Conservation (phyloP, 2,113 vertebrate species). For the Centropus bengalensis region DNA sequence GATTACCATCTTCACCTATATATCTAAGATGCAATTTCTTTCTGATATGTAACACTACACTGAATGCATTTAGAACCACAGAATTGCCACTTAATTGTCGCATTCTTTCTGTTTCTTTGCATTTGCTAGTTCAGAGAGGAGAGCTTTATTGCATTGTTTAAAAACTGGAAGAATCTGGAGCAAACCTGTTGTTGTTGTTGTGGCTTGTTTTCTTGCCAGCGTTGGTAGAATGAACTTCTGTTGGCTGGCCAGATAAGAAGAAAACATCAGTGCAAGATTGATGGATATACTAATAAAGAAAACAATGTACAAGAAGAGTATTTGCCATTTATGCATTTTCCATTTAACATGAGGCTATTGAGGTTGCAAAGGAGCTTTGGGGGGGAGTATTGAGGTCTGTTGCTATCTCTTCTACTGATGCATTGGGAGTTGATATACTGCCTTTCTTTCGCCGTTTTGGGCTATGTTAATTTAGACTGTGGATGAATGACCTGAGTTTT, state of each 20-base stretch:
- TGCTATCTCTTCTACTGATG: background rate
- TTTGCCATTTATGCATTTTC: background rate
- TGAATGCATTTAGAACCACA: background rate
- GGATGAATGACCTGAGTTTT: background rate
- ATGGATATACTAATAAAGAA: conserved; percentile 21
- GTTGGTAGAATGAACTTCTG: background rate
- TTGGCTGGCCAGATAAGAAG: conserved; percentile 34
- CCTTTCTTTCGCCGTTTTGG: background rate
- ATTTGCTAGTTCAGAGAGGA: background rate
- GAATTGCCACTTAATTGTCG: background rate
- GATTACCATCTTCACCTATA: background rate
- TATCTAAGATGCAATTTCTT: background rate
- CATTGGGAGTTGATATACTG: background rate
- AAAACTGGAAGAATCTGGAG: conserved; percentile 16
- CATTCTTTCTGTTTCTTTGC: background rate
- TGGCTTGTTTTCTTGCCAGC: conserved; percentile 1
- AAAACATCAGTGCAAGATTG: conserved; percentile 15
- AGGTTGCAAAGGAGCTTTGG: background rate
- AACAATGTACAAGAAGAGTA: background rate
- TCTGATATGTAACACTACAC: background rate
- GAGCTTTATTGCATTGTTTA: background rate
- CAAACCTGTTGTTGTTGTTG: background rate
- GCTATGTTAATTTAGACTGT: background rate
- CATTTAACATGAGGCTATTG: background rate
- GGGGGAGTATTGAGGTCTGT: background rate